Base-by-base conservation (phyloP, 2,113 vertebrate species). In the Isichthys henryi region DNA sequence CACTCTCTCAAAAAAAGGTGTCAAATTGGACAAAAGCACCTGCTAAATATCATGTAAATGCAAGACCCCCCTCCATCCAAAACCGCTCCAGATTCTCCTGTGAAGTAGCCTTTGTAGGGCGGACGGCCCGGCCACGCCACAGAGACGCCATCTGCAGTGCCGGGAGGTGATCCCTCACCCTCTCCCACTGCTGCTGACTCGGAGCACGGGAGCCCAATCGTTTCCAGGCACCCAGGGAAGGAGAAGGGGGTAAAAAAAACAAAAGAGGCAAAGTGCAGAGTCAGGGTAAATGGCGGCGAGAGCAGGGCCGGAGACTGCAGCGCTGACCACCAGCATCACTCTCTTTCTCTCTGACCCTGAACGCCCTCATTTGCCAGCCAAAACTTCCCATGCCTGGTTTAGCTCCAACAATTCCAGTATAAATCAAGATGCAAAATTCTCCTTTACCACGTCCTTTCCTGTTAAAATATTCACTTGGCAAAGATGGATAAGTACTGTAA, bases 121-220 rank as follows among this genome's bases (percentile, higher is more conserved):
- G 5, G 35, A 83, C 46, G 49, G 23, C 88, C n/a, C 1, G 1
- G 39, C 48, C 82, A 80, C n/a, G 39, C 21, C 27, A 3, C 53
- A n/a, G 35, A 49, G 56, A 80, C 88, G 58, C 48, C 85, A 92
- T 90, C 90, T 90, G 53, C 50, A 70, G 77, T 10, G 87, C 45
- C 50, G 86, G 46, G 50, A 15, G 9, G 83, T 6, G 31, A 87
- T 87, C 66, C 84, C 87, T 90, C 82, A 53, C 17, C 58, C 83
- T 74, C 19, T 17, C 62, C 17, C 13, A 17, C 27, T 39, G 82
- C 50, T 31, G 49, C 49, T 83, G 56, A 46, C 88, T n/a, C 62
- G 62, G 27, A 88, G 39, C 56, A 27, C 27, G 21, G 86, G 43
- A 50, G 52, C 88, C 90, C 86, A 91, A 70, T 62, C 62, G 27